Percentiles rank a stretch among this genome's conserved stretches.
phyloP scores from a whole-genome alignment of 2,113 vertebrate species.

The Pelodiscus sinensis region DNA sequence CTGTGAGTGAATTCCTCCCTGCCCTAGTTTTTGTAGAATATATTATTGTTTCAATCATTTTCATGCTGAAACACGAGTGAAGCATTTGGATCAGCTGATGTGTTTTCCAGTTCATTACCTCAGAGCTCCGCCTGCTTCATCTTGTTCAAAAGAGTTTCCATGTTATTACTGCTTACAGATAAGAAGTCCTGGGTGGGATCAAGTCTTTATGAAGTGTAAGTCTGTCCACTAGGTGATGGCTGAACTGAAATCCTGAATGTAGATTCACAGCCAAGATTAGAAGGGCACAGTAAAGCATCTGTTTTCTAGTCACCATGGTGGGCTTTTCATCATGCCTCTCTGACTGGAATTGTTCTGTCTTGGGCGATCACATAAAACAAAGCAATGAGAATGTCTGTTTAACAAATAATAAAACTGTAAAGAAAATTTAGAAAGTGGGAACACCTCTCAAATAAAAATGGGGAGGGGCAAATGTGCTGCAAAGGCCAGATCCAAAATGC shows the following conservation, averaged over 20 bases:
- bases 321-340: slow-evolving; percentile 17
- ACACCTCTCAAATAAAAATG: slow-evolving; percentile 20
- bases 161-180: background rate
- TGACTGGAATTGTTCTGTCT: slow-evolving; percentile 44
- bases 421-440: slow-evolving; percentile 46
- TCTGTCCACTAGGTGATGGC: fast-evolving
- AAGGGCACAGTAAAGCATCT: background rate
- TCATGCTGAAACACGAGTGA: background rate
- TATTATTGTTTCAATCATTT: background rate
- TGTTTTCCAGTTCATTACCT: slow-evolving; percentile 15
- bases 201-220: background rate
- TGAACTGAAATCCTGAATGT: background rate
- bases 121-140: background rate
- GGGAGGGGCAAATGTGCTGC: slow-evolving; percentile 19
- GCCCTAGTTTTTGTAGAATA: background rate
- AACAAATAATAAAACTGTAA: slow-evolving; percentile 56
- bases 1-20: background rate
- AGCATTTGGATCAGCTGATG: slow-evolving; percentile 10
- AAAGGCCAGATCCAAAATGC: slow-evolving; percentile 37
- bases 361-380: slow-evolving; percentile 31
- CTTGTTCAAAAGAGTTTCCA: background rate
- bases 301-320: background rate
- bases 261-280: background rate
- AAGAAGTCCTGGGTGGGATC: background rate
- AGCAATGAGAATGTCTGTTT: slow-evolving; percentile 21